Base-by-base conservation (phyloP, 2,888 invertebrate species). In the Onchidella celtica region DNA sequence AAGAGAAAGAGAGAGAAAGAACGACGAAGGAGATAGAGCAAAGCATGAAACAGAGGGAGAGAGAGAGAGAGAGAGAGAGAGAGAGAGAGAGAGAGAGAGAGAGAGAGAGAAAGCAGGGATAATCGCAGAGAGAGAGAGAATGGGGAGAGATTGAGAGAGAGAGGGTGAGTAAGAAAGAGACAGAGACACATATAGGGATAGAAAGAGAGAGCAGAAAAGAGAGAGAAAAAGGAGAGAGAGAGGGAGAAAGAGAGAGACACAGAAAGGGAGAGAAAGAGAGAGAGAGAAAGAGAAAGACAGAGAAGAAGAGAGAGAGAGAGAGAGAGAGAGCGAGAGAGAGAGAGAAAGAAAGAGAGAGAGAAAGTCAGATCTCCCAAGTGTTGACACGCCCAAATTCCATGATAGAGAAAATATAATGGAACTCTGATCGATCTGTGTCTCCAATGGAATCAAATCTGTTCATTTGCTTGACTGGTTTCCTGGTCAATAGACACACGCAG, bases 231-330 rank as follows among this genome's bases (percentile, higher is more conserved):
- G 40, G 17, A 38, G 24, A 76, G 29, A 76, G 76, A 65, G 40
- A 66, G 66, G 27, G 29, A 76, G 47, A 66, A 27, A 47, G 66
- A 65, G 65, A 65, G 65, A 76, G 29, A 69, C 57, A 57, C 38
- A 66, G 66, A 65, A 24, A 61, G n/a, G 24, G 11, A 75, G 55
- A 75, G 3, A 63, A 29, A 76, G 3, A 75, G 3, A 75, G n/a
- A 75, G 21, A 32, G 1, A 32, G 11, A 32, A 9, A 61, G 21
- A 61, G 6, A 75, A 17, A 11, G 47, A 47, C 9, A 47, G 17
- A 17, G 17, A 6, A 47, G 47, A 47, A 47, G 17, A 47, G 47
- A 47, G 47, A 47, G 47, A 47, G 17, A 47, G 47, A 47, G 17
- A 47, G 17, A 47, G 47, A 47, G 47, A 47, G 9, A 47, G 47